phyloP scores from a whole-genome alignment of 2,797 vertebrate species.

The Fringilla coelebs region DNA sequence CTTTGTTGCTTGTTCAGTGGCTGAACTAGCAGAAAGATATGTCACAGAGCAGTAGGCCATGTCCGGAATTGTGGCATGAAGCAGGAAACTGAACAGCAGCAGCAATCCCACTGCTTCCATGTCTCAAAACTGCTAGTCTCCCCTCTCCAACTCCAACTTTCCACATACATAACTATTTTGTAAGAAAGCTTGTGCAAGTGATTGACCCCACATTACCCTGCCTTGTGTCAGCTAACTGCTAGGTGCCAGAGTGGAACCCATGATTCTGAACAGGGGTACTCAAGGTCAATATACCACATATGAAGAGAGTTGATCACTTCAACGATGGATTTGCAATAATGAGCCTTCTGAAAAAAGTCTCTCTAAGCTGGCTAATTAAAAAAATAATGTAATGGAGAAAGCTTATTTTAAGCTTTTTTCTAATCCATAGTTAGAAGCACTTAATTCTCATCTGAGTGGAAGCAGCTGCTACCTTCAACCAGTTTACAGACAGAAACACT shows the following conservation, averaged over 20 bases:
- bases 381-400: neutral
- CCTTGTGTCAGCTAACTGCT: neutral
- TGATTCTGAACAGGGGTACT: neutral
- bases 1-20: neutral
- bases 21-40: neutral
- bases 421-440: neutral
- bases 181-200: neutral
- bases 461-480: neutral
- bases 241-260: neutral
- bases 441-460: neutral
- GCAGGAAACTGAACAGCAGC: neutral
- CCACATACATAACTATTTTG: neutral
- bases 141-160: neutral
- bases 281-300: neutral
- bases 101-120: neutral
- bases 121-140: neutral
- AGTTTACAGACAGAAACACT: neutral
- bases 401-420: neutral
- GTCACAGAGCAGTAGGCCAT: neutral
- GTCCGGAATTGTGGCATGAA: neutral
- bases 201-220: neutral
- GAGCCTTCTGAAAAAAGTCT: neutral
- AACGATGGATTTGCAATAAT: fast-evolving
- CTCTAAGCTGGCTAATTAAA: neutral
- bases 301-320: neutral